These are phyloP conservation scores for Dinoponera quadriceps DNA, from an alignment of 1,140 invertebrate genomes.

Conservation along the genomic window DNA sequence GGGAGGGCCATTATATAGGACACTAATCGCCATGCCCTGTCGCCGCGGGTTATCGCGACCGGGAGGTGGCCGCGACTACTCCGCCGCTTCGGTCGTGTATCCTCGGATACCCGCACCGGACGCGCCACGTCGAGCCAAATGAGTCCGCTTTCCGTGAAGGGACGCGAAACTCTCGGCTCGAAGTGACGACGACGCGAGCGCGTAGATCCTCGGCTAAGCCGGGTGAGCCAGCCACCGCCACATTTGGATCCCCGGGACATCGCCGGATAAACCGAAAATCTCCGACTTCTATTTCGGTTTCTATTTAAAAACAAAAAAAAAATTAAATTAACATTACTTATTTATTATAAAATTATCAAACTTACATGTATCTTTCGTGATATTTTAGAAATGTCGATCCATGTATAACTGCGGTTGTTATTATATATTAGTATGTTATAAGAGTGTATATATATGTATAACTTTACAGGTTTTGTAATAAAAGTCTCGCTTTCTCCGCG, in stretches of 20 bases:
- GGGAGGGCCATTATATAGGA: conserved; percentile 23
- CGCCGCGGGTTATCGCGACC: conserved; percentile 62
- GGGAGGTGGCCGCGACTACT: neutral
- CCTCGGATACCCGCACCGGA: conserved; percentile 16
- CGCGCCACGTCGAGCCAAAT: conserved; percentile 52
- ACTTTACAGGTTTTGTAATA: no score
- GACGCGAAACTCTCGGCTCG: conserved; percentile 14
- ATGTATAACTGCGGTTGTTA: neutral
- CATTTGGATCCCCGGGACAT: neutral
- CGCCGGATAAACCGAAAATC: conserved; percentile 3
- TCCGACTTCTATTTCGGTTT: neutral
- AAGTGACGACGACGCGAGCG: conserved; percentile 15
- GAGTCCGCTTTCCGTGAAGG: conserved; percentile 38
- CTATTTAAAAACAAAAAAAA: no score
- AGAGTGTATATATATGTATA: no score
- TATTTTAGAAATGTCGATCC: no score
- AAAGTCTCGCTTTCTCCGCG: neutral
- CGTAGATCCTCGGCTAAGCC: neutral
- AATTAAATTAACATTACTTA: no score
- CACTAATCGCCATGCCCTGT: conserved; percentile 68
- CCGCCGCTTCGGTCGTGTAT: conserved; percentile 13
- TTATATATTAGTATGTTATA: no score
- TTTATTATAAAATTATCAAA: no score
- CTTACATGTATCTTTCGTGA: no score
- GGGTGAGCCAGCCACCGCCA: neutral